These are phyloP conservation scores for Lutjanus erythropterus DNA, from an alignment of 2,113 vertebrate species.

Conservation along the genomic window DNA sequence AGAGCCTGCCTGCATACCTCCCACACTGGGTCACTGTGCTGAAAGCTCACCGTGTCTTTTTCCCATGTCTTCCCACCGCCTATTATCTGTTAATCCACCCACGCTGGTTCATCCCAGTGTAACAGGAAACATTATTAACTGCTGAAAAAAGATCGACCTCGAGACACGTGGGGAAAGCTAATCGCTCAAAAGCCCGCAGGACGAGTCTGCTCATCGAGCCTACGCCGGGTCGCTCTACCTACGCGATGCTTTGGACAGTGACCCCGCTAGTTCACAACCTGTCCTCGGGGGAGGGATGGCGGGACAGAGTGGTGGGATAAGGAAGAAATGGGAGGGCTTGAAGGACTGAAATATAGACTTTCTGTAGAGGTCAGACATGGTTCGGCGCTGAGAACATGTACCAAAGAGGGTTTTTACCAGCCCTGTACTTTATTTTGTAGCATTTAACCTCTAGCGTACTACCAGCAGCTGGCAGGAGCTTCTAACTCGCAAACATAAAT, in stretches of 20 bases:
- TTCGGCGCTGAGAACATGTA: slow-evolving; percentile 5
- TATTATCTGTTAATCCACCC: slow-evolving; percentile 78
- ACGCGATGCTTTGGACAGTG: slow-evolving; percentile 34
- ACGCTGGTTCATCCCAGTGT: slow-evolving; percentile 67
- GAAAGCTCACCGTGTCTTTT: slow-evolving; percentile 61
- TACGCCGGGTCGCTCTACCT: slow-evolving; percentile 23
- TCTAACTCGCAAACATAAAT: slow-evolving; percentile 57
- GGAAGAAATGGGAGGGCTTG: slow-evolving; percentile 14
- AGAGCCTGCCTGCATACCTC: slow-evolving; percentile 71
- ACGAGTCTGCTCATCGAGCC: slow-evolving; percentile 50
- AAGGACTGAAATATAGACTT: slow-evolving; percentile 49
- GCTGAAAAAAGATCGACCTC: slow-evolving; percentile 62
- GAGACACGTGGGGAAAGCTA: slow-evolving; percentile 46
- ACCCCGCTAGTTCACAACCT: slow-evolving; percentile 6
- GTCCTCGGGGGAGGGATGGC: slow-evolving; percentile 7
- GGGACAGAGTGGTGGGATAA: slow-evolving; percentile 23
- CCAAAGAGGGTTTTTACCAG: slow-evolving; percentile 38
- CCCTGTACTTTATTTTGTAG: slow-evolving; percentile 49
- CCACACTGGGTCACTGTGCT: slow-evolving; percentile 76
- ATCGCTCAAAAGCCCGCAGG: slow-evolving; percentile 55
- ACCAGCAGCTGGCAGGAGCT: slow-evolving; percentile 42
- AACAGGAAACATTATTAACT: slow-evolving; percentile 63
- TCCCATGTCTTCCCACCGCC: slow-evolving; percentile 54
- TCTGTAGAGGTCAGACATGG: slow-evolving; percentile 35
- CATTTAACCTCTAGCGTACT: slow-evolving; percentile 43